Evolutionary conservation across 2,888 invertebrate species (phyloP), one percentile per base, ranked within the genome.

Genomic region (Charanyca ferruginea): DNA sequence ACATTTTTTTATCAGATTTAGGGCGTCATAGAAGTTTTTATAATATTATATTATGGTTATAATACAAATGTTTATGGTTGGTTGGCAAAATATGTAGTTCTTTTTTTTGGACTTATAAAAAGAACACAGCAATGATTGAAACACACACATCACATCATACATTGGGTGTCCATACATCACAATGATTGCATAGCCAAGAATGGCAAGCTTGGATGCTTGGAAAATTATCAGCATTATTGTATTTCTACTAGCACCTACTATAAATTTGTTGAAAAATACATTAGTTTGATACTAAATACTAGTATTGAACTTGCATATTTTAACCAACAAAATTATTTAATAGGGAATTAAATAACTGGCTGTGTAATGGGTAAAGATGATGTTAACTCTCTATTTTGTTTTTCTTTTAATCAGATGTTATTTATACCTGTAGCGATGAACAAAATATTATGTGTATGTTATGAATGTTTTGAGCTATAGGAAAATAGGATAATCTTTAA

Each of bases 271-370:
- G 55, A 42, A 63, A 51, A 71, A 52, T 52, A 52, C 7, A 47
- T 13, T 35, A 52, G 71, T 52, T 63, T 47, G 16, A 45, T 54
- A 69, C 53, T 53, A 35, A 2, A 22, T 3, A 38, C 18, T n/a
- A 51, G 70, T 70, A 70, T 70, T 51, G 7, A 62, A 51, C 70
- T 61, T 32, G 6, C 9, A 59, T 68, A 68, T 68, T 60, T 53
- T 51, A 51, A 48, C 16, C 47, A 68, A 48, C 68, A 68, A 60
- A 53, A 3, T 25, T 35, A 28, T 16, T 35, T 23, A 20, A 22
- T n/a, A n/a, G n/a, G n/a, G n/a, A n/a, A n/a, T n/a, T n/a, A n/a
- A n/a, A n/a, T n/a, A n/a, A n/a, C n/a, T n/a, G n/a, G 20, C 52
- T 28, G 16, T 54, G 16, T 68, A 18, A 42, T 49, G 44, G 44